These are phyloP conservation scores for Melopsittacus undulatus DNA, from an alignment of 2,797 vertebrate genomes.

Conservation along the genomic window DNA sequence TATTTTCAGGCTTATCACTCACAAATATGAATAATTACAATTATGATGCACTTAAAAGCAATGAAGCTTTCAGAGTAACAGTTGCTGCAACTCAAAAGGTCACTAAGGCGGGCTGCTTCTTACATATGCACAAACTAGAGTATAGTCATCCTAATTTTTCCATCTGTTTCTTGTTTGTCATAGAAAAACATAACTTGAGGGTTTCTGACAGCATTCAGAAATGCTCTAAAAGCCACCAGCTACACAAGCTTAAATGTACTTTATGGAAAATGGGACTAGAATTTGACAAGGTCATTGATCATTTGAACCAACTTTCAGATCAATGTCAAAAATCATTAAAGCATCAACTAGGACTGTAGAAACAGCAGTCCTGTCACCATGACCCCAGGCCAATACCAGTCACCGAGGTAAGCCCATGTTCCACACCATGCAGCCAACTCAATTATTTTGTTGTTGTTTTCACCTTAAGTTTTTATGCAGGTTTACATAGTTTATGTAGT, in stretches of 20 bases:
- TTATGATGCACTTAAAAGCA: neutral
- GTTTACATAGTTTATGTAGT: neutral
- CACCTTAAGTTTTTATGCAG: constrained; percentile 5
- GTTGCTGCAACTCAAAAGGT: constrained; percentile 22
- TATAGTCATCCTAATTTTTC: neutral
- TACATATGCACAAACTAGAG: neutral
- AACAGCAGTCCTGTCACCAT: fast-evolving
- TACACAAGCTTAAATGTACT: neutral
- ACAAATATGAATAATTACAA: constrained; percentile 22
- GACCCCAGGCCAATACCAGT: neutral
- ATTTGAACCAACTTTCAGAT: neutral
- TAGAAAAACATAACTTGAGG: neutral
- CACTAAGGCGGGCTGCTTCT: neutral
- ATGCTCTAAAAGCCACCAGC: neutral
- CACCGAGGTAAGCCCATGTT: neutral
- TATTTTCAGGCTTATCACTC: neutral
- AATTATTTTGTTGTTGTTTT: neutral
- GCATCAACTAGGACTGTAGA: neutral
- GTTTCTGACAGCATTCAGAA: neutral
- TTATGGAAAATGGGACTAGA: neutral
- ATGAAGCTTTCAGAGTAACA: constrained; percentile 4
- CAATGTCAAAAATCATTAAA: neutral
- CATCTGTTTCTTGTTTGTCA: constrained; percentile 45
- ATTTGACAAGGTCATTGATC: neutral
- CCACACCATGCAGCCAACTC: neutral